Conservation (phyloP, 2,113 vertebrate genomes). For the Heterotilapia buettikoferi region DNA sequence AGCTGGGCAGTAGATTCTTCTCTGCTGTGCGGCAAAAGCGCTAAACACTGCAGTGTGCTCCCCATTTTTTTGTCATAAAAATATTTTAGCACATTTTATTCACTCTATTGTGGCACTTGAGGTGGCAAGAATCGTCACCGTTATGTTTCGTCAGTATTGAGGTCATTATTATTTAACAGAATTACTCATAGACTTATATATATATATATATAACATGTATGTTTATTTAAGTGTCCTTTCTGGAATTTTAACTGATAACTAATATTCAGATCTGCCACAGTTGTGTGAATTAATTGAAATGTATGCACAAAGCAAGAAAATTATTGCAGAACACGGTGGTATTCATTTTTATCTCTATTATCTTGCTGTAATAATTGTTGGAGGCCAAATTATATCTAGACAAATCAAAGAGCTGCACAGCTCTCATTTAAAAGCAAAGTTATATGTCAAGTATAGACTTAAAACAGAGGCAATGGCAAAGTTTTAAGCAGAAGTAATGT, state of each 20-base stretch:
- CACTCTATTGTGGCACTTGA: neutral
- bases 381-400: neutral
- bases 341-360: neutral
- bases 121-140: fast-evolving
- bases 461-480: fast-evolving
- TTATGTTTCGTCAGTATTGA: neutral
- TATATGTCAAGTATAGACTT: neutral
- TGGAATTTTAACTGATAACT: neutral
- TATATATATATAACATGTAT: neutral
- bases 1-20: neutral
- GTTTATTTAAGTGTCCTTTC: neutral
- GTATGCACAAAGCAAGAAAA: neutral
- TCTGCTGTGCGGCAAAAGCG: neutral
- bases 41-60: neutral
- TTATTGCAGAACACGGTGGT: neutral
- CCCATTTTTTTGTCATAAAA: neutral
- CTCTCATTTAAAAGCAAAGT: neutral
- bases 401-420: neutral
- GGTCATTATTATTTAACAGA: neutral
- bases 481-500: neutral
- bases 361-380: neutral
- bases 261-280: neutral
- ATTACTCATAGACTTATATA: fast-evolving
- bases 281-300: neutral
- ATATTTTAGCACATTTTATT: neutral